These are phyloP conservation scores for Vesta saturnalis DNA, from an alignment of 2,888 invertebrate genomes.

Conservation along the genomic window DNA sequence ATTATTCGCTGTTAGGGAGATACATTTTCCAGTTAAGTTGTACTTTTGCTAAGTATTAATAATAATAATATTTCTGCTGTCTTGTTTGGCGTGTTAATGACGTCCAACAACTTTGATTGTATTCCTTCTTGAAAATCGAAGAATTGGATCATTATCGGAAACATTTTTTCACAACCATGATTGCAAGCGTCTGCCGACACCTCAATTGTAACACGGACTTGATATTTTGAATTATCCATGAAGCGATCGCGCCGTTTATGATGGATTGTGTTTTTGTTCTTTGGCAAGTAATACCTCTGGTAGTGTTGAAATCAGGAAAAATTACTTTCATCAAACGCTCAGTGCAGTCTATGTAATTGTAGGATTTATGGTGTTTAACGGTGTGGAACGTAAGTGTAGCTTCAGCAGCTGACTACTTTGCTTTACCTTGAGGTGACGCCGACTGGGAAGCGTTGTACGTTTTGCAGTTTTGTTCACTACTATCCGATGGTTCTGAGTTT, in stretches of 20 bases:
- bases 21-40: slow-evolving; percentile 3
- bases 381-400: slow-evolving; percentile 5
- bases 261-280: slow-evolving; percentile 8
- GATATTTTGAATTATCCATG: not conserved
- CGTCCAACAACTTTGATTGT: slow-evolving; percentile 39
- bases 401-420: not conserved
- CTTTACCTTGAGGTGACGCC: too few species aligned
- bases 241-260: not conserved
- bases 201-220: not conserved
- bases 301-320: not conserved
- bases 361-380: not conserved
- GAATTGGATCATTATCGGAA: slow-evolving; percentile 49
- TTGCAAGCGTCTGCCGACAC: slow-evolving; percentile 46
- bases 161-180: slow-evolving; percentile 41
- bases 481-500: too few species aligned
- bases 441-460: too few species aligned
- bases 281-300: not conserved
- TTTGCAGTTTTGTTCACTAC: too few species aligned
- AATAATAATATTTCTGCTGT: not conserved
- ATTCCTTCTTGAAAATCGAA: slow-evolving; percentile 42
- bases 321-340: not conserved
- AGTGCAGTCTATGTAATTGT: not conserved
- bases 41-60: not conserved
- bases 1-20: slow-evolving; percentile 49
- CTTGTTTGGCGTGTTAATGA: not conserved